Percentiles rank a stretch among this genome's conserved stretches.
Evolutionary conservation across 2,113 vertebrate species (phyloP).

Genomic region (Pholis gunnellus): DNA sequence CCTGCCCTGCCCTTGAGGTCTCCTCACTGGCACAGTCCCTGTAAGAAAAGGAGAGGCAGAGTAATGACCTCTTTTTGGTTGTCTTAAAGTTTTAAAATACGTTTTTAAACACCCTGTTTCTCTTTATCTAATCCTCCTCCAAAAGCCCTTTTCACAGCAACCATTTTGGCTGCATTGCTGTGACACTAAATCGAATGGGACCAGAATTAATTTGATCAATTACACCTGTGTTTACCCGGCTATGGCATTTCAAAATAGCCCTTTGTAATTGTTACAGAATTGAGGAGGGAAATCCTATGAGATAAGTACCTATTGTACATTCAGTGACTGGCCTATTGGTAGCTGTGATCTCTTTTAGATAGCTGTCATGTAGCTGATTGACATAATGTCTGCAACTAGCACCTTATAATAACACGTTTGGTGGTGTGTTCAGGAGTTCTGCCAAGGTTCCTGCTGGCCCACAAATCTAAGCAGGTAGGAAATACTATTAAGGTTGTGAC

Average conservation of each 20-base stretch:
- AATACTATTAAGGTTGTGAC: neutral
- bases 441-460: neutral
- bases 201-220: neutral
- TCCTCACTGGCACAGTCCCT: constrained; percentile 70
- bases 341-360: neutral
- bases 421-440: neutral
- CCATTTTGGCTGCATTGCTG: neutral
- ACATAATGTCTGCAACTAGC: neutral
- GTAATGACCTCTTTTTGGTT: neutral
- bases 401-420: neutral
- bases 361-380: neutral
- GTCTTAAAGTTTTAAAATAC: neutral
- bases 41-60: neutral
- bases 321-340: neutral
- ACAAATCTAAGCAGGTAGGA: too few relatives aligned
- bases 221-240: neutral
- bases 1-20: constrained; percentile 71
- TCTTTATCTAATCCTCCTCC: neutral
- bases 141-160: neutral
- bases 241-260: neutral
- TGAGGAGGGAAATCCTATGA: neutral
- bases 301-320: neutral
- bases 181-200: neutral
- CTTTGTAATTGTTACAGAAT: neutral
- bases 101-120: neutral